These are phyloP conservation scores for Drosophila imparisetae DNA, from an alignment of 2,888 invertebrate genomes.

Conservation along the genomic window DNA sequence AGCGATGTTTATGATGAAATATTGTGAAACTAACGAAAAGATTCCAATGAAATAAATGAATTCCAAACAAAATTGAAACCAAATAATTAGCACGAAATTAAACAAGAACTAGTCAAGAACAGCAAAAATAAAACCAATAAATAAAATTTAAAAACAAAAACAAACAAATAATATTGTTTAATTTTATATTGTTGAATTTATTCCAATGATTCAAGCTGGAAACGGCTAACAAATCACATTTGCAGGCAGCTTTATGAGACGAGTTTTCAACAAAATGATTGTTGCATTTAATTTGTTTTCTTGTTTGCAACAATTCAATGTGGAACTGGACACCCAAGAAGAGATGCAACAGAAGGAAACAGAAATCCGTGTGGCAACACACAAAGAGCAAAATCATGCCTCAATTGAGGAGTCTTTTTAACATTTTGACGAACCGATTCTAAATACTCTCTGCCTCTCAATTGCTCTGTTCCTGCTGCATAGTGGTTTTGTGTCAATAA, in stretches of 20 bases:
- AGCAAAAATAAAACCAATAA: slow-evolving; percentile 34
- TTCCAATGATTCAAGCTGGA: background rate
- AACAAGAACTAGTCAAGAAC: slow-evolving; percentile 46
- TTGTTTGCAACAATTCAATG: background rate
- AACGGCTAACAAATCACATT: too few relatives aligned
- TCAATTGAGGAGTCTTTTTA: background rate
- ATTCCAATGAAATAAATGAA: slow-evolving; percentile 26
- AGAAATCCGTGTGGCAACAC: background rate
- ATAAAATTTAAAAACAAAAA: slow-evolving; percentile 2
- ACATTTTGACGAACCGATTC: background rate
- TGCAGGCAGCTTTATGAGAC: background rate
- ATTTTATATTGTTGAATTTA: background rate
- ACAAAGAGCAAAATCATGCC: background rate
- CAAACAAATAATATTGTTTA: background rate
- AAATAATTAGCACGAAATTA: slow-evolving; percentile 61
- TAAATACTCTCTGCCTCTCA: background rate
- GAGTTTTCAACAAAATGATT: background rate
- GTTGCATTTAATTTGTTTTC: background rate
- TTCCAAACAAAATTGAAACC: slow-evolving; percentile 3
- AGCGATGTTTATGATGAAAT: slow-evolving; percentile 9
- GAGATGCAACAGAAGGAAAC: background rate
- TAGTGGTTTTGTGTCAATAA: slow-evolving; percentile 20
- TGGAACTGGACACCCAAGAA: too few relatives aligned
- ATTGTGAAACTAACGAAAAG: slow-evolving; percentile 22
- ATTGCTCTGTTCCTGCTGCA: slow-evolving; percentile 1